A percentile compares a stretch with the other conserved stretches of the same genome.
Conservation (phyloP, 2,888 invertebrate species). For the Noctua fimbriata region DNA sequence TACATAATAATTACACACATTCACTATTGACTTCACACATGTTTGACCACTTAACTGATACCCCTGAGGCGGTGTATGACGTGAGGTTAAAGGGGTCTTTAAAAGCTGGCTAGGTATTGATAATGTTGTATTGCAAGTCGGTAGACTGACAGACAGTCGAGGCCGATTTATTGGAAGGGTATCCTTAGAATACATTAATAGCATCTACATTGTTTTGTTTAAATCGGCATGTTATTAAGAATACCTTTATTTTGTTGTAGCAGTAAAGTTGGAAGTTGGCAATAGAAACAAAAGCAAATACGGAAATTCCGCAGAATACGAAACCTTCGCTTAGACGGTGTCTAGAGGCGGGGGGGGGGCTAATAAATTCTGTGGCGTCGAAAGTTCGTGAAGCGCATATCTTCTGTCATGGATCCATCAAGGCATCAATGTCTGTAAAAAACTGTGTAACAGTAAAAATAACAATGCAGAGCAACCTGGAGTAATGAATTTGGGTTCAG, state of each 20-base stretch:
- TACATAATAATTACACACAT: conserved; percentile 62
- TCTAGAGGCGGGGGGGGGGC: neutral
- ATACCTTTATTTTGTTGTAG: conserved; percentile 16
- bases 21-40: conserved; percentile 50
- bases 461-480: neutral
- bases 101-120: conserved; percentile 53
- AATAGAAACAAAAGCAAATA: neutral
- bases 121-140: conserved; percentile 56
- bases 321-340: neutral
- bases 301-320: neutral
- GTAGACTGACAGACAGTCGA: conserved; percentile 76
- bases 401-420: neutral
- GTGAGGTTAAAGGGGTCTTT: conserved; percentile 23
- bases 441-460: neutral
- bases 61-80: conserved; percentile 16
- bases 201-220: conserved; percentile 58
- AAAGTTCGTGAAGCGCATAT: neutral
- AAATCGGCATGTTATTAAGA: conserved; percentile 43
- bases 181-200: conserved; percentile 61
- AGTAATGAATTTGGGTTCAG: neutral
- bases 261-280: neutral
- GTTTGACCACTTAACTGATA: conserved; percentile 32
- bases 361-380: neutral
- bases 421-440: neutral
- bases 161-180: conserved; percentile 67